Conservation (phyloP, 1,140 invertebrate species). For the Nymphalis io region DNA sequence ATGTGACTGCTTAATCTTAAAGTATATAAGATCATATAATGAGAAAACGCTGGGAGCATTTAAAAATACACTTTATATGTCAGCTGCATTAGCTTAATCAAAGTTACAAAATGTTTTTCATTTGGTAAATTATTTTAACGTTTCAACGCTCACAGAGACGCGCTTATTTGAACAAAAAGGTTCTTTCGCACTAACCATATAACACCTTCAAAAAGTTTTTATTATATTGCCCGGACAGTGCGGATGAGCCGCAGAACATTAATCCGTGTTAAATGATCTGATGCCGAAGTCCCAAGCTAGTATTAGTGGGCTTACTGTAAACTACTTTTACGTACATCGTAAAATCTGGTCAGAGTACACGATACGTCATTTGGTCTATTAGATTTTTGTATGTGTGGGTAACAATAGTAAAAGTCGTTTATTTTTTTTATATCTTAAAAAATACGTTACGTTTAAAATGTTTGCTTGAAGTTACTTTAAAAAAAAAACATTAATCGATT, state of each 20-base stretch:
- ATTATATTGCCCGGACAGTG: conserved; percentile 31
- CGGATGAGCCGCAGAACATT: conserved; percentile 32
- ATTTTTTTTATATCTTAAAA: too few relatives aligned
- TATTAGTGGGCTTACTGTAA: not conserved
- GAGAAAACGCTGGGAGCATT: not conserved
- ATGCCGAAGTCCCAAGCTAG: conserved; percentile 28
- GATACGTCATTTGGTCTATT: not conserved
- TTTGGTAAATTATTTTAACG: not conserved
- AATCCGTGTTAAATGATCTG: conserved; percentile 43
- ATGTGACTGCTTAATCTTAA: too few relatives aligned
- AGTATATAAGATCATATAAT: too few relatives aligned
- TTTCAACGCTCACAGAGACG: not conserved
- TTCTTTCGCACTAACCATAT: conserved; percentile 3
- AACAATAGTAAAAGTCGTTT: too few relatives aligned
- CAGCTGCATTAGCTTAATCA: conserved; percentile 12
- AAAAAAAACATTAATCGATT: too few relatives aligned
- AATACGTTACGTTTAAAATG: too few relatives aligned
- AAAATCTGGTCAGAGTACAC: not conserved
- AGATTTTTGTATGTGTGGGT: too few relatives aligned
- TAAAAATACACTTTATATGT: not conserved
- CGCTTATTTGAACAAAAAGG: conserved; percentile 1
- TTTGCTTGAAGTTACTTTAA: too few relatives aligned
- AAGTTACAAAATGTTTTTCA: not conserved
- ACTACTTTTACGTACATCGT: not conserved
- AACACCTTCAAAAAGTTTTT: conserved; percentile 36